Percentiles rank a stretch among this genome's conserved stretches.
Conservation (phyloP, 2,888 invertebrate genomes). For the Trypoxylon attenuatum region DNA sequence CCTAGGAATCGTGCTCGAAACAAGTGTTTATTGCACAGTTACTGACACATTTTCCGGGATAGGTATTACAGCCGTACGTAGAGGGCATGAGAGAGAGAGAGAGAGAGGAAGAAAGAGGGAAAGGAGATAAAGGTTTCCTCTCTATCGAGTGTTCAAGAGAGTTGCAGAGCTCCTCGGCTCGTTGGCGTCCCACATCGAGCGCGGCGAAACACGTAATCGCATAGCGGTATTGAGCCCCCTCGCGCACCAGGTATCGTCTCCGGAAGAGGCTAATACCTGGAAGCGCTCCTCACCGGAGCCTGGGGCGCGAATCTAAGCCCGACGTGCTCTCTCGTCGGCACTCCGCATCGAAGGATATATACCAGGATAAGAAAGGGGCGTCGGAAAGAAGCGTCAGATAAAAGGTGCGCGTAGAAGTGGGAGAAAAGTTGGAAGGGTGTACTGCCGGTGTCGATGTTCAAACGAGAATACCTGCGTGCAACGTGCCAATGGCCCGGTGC, state of each 20-base stretch:
- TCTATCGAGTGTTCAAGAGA: too few species aligned
- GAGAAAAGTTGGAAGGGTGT: constrained; percentile 14
- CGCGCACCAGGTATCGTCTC: constrained; percentile 11
- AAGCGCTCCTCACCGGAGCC: constrained; percentile 43
- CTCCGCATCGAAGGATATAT: constrained; percentile 42
- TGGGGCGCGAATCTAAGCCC: constrained; percentile 55
- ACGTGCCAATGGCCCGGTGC: constrained; percentile 45
- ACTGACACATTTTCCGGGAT: not conserved
- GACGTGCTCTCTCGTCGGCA: constrained; percentile 13
- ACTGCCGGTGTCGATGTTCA: constrained; percentile 4
- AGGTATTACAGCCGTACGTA: not conserved
- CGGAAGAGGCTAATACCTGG: constrained; percentile 43
- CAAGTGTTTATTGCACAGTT: not conserved
- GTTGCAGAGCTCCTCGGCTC: constrained; percentile 34
- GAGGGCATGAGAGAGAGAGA: too few species aligned
- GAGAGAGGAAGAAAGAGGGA: too few species aligned
- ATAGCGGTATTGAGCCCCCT: constrained; percentile 13
- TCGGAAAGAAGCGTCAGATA: constrained; percentile 28
- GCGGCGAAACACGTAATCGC: constrained; percentile 6
- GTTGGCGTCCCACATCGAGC: constrained; percentile 10
- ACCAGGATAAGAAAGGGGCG: too few species aligned
- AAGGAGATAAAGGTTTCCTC: too few species aligned
- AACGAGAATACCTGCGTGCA: constrained; percentile 43
- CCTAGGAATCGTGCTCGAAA: not conserved
- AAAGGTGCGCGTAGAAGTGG: constrained; percentile 20